Evolutionary conservation across 1,140 invertebrate genomes (phyloP), one percentile per base, ranked within the genome.

Genomic region (Hycleus cichorii): DNA sequence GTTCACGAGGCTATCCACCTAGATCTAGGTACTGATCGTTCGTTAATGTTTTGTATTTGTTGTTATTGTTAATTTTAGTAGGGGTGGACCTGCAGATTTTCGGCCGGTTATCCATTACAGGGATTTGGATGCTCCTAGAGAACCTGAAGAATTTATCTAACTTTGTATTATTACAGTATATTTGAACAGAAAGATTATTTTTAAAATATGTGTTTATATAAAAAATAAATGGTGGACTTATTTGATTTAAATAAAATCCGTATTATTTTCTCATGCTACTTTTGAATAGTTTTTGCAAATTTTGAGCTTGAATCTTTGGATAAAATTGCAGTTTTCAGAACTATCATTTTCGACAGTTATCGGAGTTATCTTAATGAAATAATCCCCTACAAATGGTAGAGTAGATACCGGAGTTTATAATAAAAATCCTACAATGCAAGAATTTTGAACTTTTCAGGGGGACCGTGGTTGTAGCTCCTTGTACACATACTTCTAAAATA

Each of bases 91-190:
- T 69, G 81, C 81, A 66, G 89, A 91, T 71, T 89, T 87, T 76
- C 83, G 90, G 73, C 87, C 89, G 64, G 84, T 92, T 65, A 90
- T 93, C 70, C 89, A 91, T 77, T 95, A 95, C 78, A 81, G 91
- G 72, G 91, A 95, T 78, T 83, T 94, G 76, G 91, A 93, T 77
- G 91, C 91, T 50, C 91, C 91, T 50, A 81, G 88, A 75, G 90
- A 93, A 76, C 87, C 88, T 59, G 88, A 90, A 71, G 87, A 90
- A 75, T 89, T 89, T 75, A 79, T 87, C 63, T 88, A 84, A 81
- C 3, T 49, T 32, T 43, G 11, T 52, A 42, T n/a, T 49, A 39
- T 39, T 32, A 32, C 32, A 32, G 32, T 32, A 32, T 32, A 32
- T 32, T 32, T 5, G 12, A 46, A 46, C 9, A 46, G 11, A 18